phyloP scores from a whole-genome alignment of 1,140 invertebrate species.

The Calycopis cecrops region DNA sequence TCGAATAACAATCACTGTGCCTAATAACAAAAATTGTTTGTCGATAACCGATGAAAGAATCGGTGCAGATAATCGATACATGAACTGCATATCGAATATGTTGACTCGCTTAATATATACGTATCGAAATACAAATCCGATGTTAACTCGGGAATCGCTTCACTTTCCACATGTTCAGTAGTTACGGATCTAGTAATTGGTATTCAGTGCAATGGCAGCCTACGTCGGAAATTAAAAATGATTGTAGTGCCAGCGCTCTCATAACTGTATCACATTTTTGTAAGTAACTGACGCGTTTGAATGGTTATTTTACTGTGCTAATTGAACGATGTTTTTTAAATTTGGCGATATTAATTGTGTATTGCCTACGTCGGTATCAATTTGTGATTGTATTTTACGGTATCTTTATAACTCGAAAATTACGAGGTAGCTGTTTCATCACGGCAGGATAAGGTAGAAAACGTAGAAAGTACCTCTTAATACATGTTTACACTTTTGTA shows the following conservation, averaged over 20 bases:
- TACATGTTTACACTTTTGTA: no score
- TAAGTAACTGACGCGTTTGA: slow-evolving; percentile 24
- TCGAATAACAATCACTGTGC: background rate
- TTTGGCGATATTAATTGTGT: no score
- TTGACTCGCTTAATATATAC: background rate
- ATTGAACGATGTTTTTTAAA: background rate
- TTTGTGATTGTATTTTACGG: no score
- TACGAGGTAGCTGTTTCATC: no score
- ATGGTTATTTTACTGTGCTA: background rate
- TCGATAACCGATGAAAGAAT: background rate
- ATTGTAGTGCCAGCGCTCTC: slow-evolving; percentile 50
- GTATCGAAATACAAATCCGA: slow-evolving; percentile 20
- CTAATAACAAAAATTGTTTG: slow-evolving; percentile 1
- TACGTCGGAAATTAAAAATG: slow-evolving; percentile 62
- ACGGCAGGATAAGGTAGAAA: no score
- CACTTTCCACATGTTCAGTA: slow-evolving; percentile 55
- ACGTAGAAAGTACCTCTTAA: no score
- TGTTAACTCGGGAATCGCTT: slow-evolving; percentile 34
- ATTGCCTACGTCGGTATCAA: no score
- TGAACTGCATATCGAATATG: background rate
- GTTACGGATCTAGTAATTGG: slow-evolving; percentile 57
- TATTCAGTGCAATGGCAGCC: slow-evolving; percentile 56
- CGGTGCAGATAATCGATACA: background rate
- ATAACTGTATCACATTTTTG: slow-evolving; percentile 31
- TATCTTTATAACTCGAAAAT: no score